phyloP scores from a whole-genome alignment of 2,797 vertebrate species.

The Knipowitschia caucasica region DNA sequence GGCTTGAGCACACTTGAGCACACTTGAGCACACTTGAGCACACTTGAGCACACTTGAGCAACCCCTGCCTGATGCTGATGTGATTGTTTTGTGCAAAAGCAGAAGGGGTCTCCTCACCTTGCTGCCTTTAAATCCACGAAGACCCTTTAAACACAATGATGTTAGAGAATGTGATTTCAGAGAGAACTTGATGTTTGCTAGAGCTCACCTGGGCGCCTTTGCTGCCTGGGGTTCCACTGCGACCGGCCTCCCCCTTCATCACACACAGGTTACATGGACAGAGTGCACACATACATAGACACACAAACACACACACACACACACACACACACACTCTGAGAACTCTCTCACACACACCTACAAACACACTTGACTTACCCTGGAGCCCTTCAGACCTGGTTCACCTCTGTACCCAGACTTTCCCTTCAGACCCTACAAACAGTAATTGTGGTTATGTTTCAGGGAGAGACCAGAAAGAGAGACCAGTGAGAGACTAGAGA shows the following conservation, averaged over 20 bases:
- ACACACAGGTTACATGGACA: constrained; percentile 4
- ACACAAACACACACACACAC: too few species aligned
- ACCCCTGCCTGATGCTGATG: too few species aligned
- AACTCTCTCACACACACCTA: too few species aligned
- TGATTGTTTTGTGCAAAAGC: too few species aligned
- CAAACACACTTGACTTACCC: too few species aligned
- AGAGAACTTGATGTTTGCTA: not conserved
- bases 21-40: too few species aligned
- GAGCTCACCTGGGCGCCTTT: constrained; percentile 76
- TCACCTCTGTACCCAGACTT: constrained; percentile 64
- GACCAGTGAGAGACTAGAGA: too few species aligned
- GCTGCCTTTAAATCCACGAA: constrained; percentile 81
- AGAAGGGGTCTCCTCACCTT: constrained; percentile 75
- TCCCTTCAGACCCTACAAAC: constrained; percentile 71
- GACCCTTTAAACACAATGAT: constrained; percentile 69
- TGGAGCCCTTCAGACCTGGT: constrained; percentile 60
- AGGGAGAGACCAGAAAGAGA: too few species aligned
- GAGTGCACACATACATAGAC: not conserved
- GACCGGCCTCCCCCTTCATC: constrained; percentile 76
- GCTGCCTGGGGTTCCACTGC: constrained; percentile 75
- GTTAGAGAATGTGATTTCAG: not conserved
- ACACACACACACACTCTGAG: too few species aligned
- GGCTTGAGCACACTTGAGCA: too few species aligned
- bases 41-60: too few species aligned
- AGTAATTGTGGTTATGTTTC: not conserved